Base-by-base conservation (phyloP, 1,140 invertebrate species). In the Pararge aegeria region DNA sequence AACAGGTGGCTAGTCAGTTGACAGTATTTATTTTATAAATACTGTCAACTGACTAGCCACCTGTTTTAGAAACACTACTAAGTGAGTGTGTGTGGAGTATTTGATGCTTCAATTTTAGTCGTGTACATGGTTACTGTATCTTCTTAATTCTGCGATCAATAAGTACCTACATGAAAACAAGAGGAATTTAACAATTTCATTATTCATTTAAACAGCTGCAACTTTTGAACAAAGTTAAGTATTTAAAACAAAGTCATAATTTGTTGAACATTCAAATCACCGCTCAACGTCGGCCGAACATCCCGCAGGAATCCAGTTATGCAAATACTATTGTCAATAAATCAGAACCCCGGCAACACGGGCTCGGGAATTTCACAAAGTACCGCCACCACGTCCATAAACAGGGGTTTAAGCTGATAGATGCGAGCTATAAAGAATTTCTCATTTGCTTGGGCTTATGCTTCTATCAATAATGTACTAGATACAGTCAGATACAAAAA, bases 281-380 rank as follows among this genome's bases (percentile, higher is more conserved):
- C 5, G 16, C 38, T 42, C 13, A 18, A 18, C 16, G 0, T 18
- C 5, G 12, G 34, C 34, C 10, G 38, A 42, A 42, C 38, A 42
- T 42, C 38, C 38, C 38, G 38, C 38, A 42, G 38, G 38, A 42
- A 42, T 42, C 16, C 38, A 42, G 13, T 42, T 42, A 42, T 42
- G 38, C 38, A 42, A 42, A 42, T 42, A 42, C 38, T 42, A 42
- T 18, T 42, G 38, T 42, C 38, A 42, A 42, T 42, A 42, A 42
- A 42, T 3, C 38, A 18, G 5, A 42, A 34, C 30, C 30, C 30
- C 4, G 1, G 10, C 27, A 27, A 27, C 27, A n/a, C 30, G 30
- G 9, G 38, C 38, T 42, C 5, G 38, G 38, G 5, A 16, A 42
- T 42, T 42, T 18, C 38, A 42, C 38, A 42, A 42, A 42, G 38